phyloP scores from a whole-genome alignment of 2,888 invertebrate species.

The Tanytarsus gracilentus region DNA sequence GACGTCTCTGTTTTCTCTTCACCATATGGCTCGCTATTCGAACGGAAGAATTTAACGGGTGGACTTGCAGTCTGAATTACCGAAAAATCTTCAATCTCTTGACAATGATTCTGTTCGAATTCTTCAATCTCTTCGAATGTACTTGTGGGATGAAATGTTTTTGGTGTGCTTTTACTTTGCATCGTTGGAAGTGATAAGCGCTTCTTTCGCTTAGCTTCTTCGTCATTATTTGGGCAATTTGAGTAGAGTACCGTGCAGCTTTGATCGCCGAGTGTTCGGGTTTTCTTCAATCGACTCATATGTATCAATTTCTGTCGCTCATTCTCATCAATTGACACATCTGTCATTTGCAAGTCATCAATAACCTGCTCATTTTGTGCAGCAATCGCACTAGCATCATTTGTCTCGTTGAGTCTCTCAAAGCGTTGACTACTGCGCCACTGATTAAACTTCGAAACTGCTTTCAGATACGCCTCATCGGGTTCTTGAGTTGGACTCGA shows the following conservation, averaged over 20 bases:
- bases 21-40: conserved; percentile 33
- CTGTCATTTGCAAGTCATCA: conserved; percentile 5
- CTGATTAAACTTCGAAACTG: conserved; percentile 34
- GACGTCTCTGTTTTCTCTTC: background rate
- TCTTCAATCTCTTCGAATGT: conserved; percentile 27
- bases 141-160: background rate
- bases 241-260: background rate
- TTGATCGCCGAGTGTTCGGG: background rate
- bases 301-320: conserved; percentile 2
- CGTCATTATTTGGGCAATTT: background rate
- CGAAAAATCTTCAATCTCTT: conserved; percentile 17
- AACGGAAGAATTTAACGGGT: conserved; percentile 32
- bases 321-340: conserved; percentile 6
- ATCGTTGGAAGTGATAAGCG: conserved; percentile 22
- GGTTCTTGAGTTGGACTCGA: conserved; percentile 30
- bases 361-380: background rate
- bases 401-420: conserved; percentile 19
- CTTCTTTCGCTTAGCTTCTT: background rate
- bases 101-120: conserved; percentile 31
- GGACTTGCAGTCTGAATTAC: conserved; percentile 31
- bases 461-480: conserved; percentile 34
- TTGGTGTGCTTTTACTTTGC: background rate
- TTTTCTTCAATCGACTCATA: background rate
- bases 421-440: conserved; percentile 31
- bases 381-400: background rate